phyloP scores from a whole-genome alignment of 1,140 invertebrate species.

The Lasaia peninsularis region DNA sequence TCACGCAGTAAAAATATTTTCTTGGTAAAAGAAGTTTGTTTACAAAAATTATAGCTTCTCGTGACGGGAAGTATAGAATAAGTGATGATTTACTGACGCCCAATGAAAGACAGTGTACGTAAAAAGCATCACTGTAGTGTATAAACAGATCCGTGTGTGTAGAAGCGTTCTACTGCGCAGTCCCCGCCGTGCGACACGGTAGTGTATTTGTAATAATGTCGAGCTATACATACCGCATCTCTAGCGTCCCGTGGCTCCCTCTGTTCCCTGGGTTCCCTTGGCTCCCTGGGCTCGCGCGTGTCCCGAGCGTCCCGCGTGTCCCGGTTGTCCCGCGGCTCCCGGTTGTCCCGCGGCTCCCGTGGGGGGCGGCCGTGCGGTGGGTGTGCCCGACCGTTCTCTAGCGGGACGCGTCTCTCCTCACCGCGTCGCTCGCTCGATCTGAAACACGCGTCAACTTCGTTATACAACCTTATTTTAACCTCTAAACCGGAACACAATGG shows the following conservation, averaged over 20 bases:
- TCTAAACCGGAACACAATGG: too few species aligned
- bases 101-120: too few species aligned
- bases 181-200: too few species aligned
- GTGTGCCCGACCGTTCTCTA: constrained; percentile 66
- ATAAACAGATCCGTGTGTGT: too few species aligned
- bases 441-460: neutral
- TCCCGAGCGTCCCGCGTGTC: constrained; percentile 23
- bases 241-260: constrained; percentile 21
- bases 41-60: too few species aligned
- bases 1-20: too few species aligned
- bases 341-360: constrained; percentile 31
- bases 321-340: constrained; percentile 30
- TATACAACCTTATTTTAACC: neutral
- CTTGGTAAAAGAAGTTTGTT: too few species aligned
- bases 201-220: neutral
- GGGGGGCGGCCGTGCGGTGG: constrained; percentile 45
- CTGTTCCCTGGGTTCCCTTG: constrained; percentile 22
- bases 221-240: neutral
- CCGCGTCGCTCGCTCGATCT: constrained; percentile 55
- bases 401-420: constrained; percentile 54
- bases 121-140: too few species aligned
- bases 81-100: too few species aligned
- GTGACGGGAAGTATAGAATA: too few species aligned
- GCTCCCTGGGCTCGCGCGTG: constrained; percentile 11
- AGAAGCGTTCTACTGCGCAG: too few species aligned